phyloP scores from a whole-genome alignment of 37 sponge, comb jelly and placozoan species.

The Hexactinellida sp. region DNA sequence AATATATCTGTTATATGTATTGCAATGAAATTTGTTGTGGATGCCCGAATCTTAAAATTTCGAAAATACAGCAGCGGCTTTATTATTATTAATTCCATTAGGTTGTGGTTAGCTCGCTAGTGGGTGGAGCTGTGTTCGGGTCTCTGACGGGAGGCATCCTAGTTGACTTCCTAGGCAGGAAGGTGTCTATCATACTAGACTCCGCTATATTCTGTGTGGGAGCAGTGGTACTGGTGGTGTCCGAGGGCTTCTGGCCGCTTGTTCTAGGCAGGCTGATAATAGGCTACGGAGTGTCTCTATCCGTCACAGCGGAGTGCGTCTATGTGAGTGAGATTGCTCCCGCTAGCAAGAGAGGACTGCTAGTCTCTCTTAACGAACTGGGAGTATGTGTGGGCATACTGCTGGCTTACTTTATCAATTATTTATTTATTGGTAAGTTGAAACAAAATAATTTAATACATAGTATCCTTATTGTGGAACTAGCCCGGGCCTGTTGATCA shows the following conservation, averaged over 20 bases:
- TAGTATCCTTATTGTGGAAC: too few relatives aligned
- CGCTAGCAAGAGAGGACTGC: conserved; percentile 5
- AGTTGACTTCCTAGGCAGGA: background rate
- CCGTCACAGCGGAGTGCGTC: conserved; percentile 26
- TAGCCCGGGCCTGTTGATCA: too few relatives aligned
- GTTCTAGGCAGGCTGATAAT: conserved; percentile 30
- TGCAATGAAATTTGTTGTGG: too few relatives aligned
- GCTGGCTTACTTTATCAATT: conserved; percentile 23
- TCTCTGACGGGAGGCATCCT: background rate
- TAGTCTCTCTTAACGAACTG: conserved; percentile 25
- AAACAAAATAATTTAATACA: too few relatives aligned
- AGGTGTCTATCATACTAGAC: background rate
- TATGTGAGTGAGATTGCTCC: conserved; percentile 46
- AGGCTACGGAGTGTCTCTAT: conserved; percentile 39
- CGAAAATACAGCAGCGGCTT: too few relatives aligned
- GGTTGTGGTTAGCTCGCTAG: background rate
- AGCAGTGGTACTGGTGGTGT: background rate
- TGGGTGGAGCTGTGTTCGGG: background rate
- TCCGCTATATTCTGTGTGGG: background rate
- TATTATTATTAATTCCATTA: background rate
- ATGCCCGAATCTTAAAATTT: too few relatives aligned
- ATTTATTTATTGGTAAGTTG: conserved; percentile 12
- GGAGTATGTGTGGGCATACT: conserved; percentile 24
- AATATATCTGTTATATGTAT: too few relatives aligned
- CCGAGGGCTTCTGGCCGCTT: background rate